phyloP scores from a whole-genome alignment of 2,888 invertebrate genomes.

The Meiosimyza decipiens region DNA sequence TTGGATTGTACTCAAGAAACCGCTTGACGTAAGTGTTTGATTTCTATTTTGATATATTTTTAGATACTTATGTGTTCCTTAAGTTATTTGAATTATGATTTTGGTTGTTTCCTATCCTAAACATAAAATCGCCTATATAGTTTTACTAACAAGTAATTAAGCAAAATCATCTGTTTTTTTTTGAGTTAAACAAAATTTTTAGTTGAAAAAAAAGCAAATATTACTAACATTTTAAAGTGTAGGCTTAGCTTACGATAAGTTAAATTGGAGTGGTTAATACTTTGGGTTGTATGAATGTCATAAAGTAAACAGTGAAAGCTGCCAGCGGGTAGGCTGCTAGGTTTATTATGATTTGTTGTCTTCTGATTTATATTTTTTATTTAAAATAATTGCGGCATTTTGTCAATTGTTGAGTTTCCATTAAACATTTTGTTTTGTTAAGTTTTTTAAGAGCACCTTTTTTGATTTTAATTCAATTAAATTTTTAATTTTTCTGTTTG shows the following conservation, averaged over 20 bases:
- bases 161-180: constrained; percentile 37
- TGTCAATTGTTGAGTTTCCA: constrained; percentile 3
- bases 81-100: background rate
- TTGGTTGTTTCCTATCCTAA: constrained; percentile 6
- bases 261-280: too few species aligned
- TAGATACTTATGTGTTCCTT: constrained; percentile 39
- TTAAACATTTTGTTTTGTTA: constrained; percentile 31
- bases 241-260: constrained; percentile 25
- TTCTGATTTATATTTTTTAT: too few species aligned
- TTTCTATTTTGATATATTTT: constrained; percentile 37
- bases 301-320: background rate
- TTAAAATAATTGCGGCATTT: constrained; percentile 22
- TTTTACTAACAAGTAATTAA: constrained; percentile 23
- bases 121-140: constrained; percentile 9
- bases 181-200: constrained; percentile 43
- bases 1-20: constrained; percentile 95
- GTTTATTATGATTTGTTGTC: background rate
- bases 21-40: constrained; percentile 90
- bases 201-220: background rate
- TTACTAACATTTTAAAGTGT: constrained; percentile 17
- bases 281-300: too few species aligned
- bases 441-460: constrained; percentile 43
- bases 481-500: constrained; percentile 12
- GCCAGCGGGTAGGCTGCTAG: background rate
- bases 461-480: constrained; percentile 34